Conservation (phyloP, 2,888 invertebrate genomes). For the Scrobipalpa costella region DNA sequence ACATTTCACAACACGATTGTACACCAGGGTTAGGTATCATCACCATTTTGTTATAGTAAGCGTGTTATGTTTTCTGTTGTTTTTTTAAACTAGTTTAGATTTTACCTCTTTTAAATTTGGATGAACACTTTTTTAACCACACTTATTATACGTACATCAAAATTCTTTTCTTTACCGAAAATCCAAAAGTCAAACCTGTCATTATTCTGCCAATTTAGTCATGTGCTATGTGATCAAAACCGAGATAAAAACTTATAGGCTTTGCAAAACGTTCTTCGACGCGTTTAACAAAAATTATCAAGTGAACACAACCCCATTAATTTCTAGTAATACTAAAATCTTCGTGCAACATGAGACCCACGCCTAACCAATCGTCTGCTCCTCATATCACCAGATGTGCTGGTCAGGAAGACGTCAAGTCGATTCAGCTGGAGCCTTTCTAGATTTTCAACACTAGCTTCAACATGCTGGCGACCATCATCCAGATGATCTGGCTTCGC, state of each 20-base stretch:
- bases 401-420: slow-evolving; percentile 3
- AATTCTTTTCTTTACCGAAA: not conserved
- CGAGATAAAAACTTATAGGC: slow-evolving; percentile 7
- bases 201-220: slow-evolving; percentile 26
- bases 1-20: too few species aligned
- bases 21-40: too few species aligned
- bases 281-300: not conserved
- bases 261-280: slow-evolving; percentile 13
- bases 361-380: not conserved
- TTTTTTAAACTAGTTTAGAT: too few species aligned
- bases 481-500: not conserved
- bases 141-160: not conserved
- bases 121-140: not conserved
- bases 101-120: not conserved
- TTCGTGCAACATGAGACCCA: not conserved
- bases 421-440: not conserved
- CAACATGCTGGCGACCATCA: not conserved
- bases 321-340: not conserved
- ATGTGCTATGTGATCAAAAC: slow-evolving; percentile 18
- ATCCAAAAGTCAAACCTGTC: not conserved
- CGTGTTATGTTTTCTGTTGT: too few species aligned
- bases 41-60: too few species aligned
- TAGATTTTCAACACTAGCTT: not conserved
- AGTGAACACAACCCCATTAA: not conserved
- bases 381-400: slow-evolving; percentile 4